phyloP scores from a whole-genome alignment of 1,140 invertebrate species.

The Drosophila malerkotliana region DNA sequence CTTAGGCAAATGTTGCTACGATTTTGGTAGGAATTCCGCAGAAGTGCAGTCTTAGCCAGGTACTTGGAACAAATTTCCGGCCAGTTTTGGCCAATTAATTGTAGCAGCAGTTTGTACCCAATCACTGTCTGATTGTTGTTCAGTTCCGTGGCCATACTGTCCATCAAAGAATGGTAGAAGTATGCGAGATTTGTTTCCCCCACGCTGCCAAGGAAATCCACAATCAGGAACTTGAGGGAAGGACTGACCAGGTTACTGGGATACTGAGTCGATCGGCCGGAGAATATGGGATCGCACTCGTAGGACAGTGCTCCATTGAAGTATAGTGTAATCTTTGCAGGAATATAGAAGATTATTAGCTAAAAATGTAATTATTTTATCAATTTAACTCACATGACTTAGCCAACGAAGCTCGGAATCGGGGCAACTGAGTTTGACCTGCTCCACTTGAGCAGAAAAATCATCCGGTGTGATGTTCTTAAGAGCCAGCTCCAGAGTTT shows the following conservation, averaged over 20 bases:
- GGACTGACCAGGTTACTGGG: slow-evolving; percentile 67
- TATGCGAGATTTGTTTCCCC: slow-evolving; percentile 85
- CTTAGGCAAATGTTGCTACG: slow-evolving; percentile 90
- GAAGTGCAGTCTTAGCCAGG: slow-evolving; percentile 86
- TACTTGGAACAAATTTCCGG: slow-evolving; percentile 87
- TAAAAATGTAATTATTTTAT: background rate
- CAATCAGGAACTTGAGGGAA: slow-evolving; percentile 43
- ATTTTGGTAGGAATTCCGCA: slow-evolving; percentile 92
- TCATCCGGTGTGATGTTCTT: slow-evolving; percentile 62
- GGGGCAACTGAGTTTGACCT: slow-evolving; percentile 67
- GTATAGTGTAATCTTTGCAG: slow-evolving; percentile 56
- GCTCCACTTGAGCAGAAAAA: slow-evolving; percentile 63
- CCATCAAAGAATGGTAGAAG: slow-evolving; percentile 86
- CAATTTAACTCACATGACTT: slow-evolving; percentile 49
- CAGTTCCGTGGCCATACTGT: slow-evolving; percentile 85
- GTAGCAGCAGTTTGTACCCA: slow-evolving; percentile 89
- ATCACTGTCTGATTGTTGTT: slow-evolving; percentile 84
- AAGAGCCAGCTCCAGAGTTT: slow-evolving; percentile 88
- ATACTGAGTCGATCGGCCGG: slow-evolving; percentile 70
- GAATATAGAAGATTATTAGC: background rate
- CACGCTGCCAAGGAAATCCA: slow-evolving; percentile 83
- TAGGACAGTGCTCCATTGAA: slow-evolving; percentile 58
- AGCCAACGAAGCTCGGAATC: slow-evolving; percentile 74
- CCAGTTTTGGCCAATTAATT: slow-evolving; percentile 87
- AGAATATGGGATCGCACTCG: slow-evolving; percentile 76